Evolutionary conservation across 2,888 invertebrate genomes (phyloP).

Genomic region (Nomada goodeniana): DNA sequence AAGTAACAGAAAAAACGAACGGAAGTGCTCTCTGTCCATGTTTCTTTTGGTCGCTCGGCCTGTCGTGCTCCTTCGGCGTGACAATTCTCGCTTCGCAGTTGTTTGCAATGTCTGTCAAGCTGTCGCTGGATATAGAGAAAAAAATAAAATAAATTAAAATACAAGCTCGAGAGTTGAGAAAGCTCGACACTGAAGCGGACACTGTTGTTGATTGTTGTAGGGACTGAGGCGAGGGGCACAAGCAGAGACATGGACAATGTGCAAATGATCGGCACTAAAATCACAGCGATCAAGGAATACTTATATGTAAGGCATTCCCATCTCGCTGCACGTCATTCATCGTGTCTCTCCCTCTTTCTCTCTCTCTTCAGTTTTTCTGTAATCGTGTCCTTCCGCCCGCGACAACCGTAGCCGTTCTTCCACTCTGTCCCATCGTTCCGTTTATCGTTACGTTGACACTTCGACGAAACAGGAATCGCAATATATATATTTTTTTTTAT

Average conservation of each 20-base stretch:
- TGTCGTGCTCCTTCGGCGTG: conserved; percentile 76
- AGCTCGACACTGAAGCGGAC: conserved; percentile 79
- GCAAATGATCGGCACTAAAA: conserved; percentile 84
- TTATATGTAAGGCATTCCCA: conserved; percentile 83
- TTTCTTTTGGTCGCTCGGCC: conserved; percentile 82
- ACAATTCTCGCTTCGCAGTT: conserved; percentile 69
- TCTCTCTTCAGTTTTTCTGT: conserved; percentile 1
- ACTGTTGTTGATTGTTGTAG: conserved; percentile 83
- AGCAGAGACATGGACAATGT: conserved; percentile 84
- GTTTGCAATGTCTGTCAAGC: conserved; percentile 55
- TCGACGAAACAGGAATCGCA: neutral
- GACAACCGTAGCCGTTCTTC: neutral
- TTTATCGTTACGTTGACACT: neutral
- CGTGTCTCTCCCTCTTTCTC: conserved; percentile 29
- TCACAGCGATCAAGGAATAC: conserved; percentile 84
- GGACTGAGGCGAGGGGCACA: conserved; percentile 82
- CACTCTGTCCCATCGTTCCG: neutral
- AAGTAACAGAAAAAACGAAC: neutral
- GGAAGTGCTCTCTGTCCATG: conserved; percentile 78
- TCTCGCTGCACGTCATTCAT: conserved; percentile 64
- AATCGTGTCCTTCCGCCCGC: neutral
- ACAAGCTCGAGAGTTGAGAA: conserved; percentile 48
- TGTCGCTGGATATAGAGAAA: conserved; percentile 48
- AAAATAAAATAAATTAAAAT: conserved; percentile 27
- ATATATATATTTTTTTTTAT: neutral